Conservation (phyloP, 2,888 invertebrate species). For the Tetranychus truncatus region DNA sequence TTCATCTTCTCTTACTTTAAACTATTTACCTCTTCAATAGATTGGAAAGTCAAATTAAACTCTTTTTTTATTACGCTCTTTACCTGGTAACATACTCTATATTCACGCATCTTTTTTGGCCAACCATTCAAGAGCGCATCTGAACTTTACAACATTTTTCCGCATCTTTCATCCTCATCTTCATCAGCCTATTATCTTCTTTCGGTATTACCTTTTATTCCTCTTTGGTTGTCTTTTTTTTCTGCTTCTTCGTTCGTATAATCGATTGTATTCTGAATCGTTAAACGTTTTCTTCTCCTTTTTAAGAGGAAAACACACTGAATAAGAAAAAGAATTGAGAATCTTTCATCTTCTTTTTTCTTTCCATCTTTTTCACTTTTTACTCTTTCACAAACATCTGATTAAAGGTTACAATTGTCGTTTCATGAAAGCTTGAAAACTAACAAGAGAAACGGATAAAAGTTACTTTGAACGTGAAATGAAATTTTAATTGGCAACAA, state of each 20-base stretch:
- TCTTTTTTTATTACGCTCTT: background rate
- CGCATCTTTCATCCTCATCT: background rate
- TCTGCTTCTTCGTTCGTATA: background rate
- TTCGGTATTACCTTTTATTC: background rate
- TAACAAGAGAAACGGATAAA: background rate
- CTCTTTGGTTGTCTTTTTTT: background rate
- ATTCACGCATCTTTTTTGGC: background rate
- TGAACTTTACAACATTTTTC: background rate
- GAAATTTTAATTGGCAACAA: constrained; percentile 1
- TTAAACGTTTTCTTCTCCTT: background rate
- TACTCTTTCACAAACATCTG: background rate
- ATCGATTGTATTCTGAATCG: background rate
- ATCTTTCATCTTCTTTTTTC: too few relatives aligned
- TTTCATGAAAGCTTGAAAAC: background rate
- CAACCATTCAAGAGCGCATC: background rate
- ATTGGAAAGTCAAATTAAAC: background rate
- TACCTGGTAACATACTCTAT: background rate
- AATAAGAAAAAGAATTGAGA: too few relatives aligned
- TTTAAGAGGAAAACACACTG: too few relatives aligned
- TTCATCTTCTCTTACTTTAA: background rate
- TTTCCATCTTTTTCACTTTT: background rate
- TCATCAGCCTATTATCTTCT: background rate
- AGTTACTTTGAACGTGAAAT: background rate
- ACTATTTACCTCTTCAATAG: background rate
- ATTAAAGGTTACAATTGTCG: background rate